A percentile compares a stretch with the other conserved stretches of the same genome.
Evolutionary conservation across 2,113 vertebrate genomes (phyloP).

Genomic region (Bettongia penicillata): DNA sequence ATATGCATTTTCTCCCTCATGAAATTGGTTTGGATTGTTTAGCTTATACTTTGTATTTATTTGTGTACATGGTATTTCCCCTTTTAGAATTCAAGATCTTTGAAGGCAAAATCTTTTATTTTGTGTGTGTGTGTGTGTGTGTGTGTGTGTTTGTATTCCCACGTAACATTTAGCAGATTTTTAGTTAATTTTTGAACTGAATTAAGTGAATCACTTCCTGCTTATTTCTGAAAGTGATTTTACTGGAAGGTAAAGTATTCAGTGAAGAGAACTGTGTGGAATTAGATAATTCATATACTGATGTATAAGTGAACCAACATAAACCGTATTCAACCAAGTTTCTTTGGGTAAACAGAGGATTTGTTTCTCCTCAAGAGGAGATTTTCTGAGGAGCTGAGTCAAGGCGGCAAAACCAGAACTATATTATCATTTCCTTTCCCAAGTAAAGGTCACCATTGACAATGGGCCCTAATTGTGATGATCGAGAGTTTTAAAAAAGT

Average conservation of each 20-base stretch:
- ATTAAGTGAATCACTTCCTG: background rate
- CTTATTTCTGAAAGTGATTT: background rate
- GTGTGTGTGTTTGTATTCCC: background rate
- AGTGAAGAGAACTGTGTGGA: background rate
- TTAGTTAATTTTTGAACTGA: background rate
- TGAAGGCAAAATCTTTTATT: background rate
- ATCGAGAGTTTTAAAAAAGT: background rate
- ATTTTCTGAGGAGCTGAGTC: background rate
- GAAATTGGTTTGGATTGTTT: background rate
- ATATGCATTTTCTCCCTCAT: background rate
- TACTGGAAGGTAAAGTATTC: background rate
- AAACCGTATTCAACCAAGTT: slow-evolving; percentile 1
- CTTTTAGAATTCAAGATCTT: background rate
- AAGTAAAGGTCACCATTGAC: background rate
- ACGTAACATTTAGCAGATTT: background rate
- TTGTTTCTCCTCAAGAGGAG: background rate
- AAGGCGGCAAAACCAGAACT: background rate
- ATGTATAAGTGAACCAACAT: background rate
- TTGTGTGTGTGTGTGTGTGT: too few relatives aligned
- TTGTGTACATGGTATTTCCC: background rate
- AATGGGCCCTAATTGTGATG: background rate
- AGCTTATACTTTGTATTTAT: background rate
- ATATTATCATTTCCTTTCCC: background rate
- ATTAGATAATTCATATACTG: background rate
- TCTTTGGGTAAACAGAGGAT: background rate